These are phyloP conservation scores for Bradypodion ventrale DNA, from an alignment of 2,797 vertebrate species.

Conservation along the genomic window DNA sequence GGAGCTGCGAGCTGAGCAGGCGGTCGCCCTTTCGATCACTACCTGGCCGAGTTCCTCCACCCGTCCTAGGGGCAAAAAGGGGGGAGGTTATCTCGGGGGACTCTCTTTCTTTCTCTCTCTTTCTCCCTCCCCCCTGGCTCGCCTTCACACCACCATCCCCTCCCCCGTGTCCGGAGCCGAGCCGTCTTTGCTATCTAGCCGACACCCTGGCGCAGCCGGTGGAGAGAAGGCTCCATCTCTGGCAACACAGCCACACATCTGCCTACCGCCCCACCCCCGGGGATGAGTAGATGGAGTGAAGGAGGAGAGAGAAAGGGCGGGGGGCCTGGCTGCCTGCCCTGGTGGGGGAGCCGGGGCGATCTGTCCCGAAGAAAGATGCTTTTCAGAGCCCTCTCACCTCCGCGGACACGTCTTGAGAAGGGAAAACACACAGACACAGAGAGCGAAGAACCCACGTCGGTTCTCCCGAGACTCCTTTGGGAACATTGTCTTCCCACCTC, in stretches of 20 bases:
- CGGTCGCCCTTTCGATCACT: no score
- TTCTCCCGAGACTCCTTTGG: neutral
- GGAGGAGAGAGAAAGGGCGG: no score
- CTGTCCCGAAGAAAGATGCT: neutral
- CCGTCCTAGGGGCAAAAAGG: no score
- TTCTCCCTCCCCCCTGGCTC: neutral
- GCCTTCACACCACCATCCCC: neutral
- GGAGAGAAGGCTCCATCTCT: neutral
- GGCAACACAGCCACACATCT: slow-evolving; percentile 5
- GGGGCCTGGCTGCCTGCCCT: neutral
- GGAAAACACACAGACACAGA: no score
- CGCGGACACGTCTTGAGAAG: neutral
- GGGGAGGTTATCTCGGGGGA: neutral
- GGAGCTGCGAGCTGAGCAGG: no score
- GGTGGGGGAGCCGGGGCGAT: neutral
- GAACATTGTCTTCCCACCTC: neutral
- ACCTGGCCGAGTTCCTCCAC: no score
- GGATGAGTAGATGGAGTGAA: no score
- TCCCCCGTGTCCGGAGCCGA: neutral
- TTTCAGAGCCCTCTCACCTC: neutral
- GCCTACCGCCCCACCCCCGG: neutral
- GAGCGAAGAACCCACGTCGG: neutral
- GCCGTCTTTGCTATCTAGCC: neutral
- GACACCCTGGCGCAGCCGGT: slow-evolving; percentile 8
- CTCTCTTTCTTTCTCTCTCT: neutral